These are phyloP conservation scores for Podotricha telesiphe DNA, from an alignment of 2,888 invertebrate genomes.

Conservation along the genomic window DNA sequence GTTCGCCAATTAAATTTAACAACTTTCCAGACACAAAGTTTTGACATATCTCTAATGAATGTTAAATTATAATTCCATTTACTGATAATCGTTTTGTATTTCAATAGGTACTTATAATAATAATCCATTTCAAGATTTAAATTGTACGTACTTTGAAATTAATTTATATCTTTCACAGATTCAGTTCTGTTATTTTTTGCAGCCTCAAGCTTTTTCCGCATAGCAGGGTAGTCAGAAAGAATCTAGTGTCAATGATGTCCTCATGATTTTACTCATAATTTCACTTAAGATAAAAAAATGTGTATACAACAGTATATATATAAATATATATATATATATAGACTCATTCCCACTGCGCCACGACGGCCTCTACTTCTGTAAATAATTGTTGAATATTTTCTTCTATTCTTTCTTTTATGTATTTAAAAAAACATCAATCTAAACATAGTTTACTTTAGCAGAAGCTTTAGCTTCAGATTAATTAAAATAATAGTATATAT, in stretches of 20 bases:
- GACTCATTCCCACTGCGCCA: too few relatives aligned
- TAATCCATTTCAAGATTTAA: background rate
- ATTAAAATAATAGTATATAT: background rate
- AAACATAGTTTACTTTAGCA: background rate
- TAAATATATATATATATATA: too few relatives aligned
- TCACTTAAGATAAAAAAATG: too few relatives aligned
- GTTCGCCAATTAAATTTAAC: conserved; percentile 32
- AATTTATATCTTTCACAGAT: background rate
- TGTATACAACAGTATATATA: too few relatives aligned
- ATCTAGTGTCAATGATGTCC: too few relatives aligned
- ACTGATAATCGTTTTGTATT: conserved; percentile 2
- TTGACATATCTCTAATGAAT: conserved; percentile 32
- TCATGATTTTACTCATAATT: too few relatives aligned
- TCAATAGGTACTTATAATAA: background rate
- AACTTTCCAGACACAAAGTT: conserved; percentile 42
- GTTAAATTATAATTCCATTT: conserved; percentile 31
- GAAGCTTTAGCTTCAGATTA: background rate
- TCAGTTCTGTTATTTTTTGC: background rate
- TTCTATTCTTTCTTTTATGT: too few relatives aligned
- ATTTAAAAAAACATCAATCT: too few relatives aligned
- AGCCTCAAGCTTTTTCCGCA: too few relatives aligned
- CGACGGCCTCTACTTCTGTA: too few relatives aligned
- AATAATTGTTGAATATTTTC: too few relatives aligned
- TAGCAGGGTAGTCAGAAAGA: too few relatives aligned
- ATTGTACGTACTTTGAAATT: background rate